Base-by-base conservation (phyloP, 2,888 invertebrate species). In the Muschampia plurimacula region DNA sequence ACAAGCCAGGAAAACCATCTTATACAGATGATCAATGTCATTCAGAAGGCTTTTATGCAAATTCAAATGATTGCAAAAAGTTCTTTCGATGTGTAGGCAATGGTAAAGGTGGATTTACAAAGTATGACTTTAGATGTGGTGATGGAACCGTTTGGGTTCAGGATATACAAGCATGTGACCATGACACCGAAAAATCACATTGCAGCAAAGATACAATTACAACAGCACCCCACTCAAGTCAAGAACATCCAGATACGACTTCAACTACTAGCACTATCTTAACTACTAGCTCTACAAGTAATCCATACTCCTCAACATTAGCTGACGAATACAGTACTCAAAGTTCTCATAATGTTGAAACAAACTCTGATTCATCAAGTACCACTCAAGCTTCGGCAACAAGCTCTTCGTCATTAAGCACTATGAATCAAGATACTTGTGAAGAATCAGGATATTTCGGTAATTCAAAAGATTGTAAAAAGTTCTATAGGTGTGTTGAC, bases 401-500 rank as follows among this genome's bases (percentile, higher is more conserved):
- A n/a, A 8, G 60, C 60, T 60, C 60, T 39, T 9, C 60, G 39
- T 39, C 60, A 1, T 60, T 22, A 32, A 15, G 3, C 28, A 36
- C 57, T 57, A 13, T 55, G 69, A 71, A 63, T 67, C 64, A 49
- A 36, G 28, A 78, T 73, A 66, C 52, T 12, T 96, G 96, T 81
- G 86, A 86, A 39, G 83, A 88, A 79, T 96, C 96, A 84, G 97
- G 97, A 68, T 98, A 96, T 86, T 95, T 96, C 82, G 95, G 96
- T 28, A 96, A 97, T 86, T 91, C 94, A 46, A 89, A 90, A 64
- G 95, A 97, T 82, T 97, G 97, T 82, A 96, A 94, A 74, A 97
- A 96, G 84, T 97, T 97, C 90, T 97, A 97, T 84, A 95, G 97
- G 78, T 97, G 97, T 87, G 97, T 97, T 22, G 91, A 93, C 73